A percentile compares a stretch with the other conserved stretches of the same genome.
Evolutionary conservation across 2,113 vertebrate species (phyloP).

Genomic region (Pollimyrus isidori): DNA sequence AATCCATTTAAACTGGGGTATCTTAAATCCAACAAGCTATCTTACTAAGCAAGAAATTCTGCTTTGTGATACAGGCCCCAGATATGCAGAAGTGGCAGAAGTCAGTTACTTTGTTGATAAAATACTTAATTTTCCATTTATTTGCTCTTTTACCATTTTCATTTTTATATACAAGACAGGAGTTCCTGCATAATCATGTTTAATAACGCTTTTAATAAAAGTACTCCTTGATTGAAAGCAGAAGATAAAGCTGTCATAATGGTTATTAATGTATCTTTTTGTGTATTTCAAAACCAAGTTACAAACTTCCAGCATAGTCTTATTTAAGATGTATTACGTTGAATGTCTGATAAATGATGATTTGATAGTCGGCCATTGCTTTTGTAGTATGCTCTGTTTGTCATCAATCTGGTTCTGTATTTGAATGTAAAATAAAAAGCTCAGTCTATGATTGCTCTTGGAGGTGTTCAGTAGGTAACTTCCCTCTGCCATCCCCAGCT

Average conservation of each 20-base stretch:
- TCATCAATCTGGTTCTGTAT: neutral
- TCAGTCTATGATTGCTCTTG: neutral
- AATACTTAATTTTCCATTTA: constrained; percentile 11
- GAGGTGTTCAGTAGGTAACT: neutral
- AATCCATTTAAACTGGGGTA: neutral
- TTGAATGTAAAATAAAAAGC: constrained; percentile 6
- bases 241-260: constrained; percentile 59
- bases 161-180: constrained; percentile 37
- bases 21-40: neutral
- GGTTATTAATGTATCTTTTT: constrained; percentile 55
- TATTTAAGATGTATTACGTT: constrained; percentile 64
- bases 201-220: neutral
- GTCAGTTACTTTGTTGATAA: constrained; percentile 40
- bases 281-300: constrained; percentile 36
- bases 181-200: constrained; percentile 32
- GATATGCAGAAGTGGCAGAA: constrained; percentile 67
- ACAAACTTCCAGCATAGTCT: constrained; percentile 38
- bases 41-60: neutral
- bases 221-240: constrained; percentile 29
- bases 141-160: constrained; percentile 10
- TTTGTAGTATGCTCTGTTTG: neutral
- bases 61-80: constrained; percentile 11
- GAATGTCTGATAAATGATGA: constrained; percentile 69
- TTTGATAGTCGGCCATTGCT: constrained; percentile 9
- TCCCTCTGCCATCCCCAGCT: neutral